Base-by-base conservation (phyloP, 2,113 vertebrate genomes). In the Cyprinodon tularosa region DNA sequence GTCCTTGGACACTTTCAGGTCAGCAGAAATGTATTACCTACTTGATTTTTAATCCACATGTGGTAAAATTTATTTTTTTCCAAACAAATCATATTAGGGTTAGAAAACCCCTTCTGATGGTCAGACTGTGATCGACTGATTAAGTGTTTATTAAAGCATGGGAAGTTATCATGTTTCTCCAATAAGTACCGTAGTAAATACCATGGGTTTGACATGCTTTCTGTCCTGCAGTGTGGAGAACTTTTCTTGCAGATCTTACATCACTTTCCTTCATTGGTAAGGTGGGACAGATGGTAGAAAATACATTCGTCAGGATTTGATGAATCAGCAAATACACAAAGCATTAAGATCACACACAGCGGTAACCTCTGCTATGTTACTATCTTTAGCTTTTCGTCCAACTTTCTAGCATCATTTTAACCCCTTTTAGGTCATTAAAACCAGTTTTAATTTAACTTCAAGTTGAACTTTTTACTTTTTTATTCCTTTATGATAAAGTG, bases 101-200 rank as follows among this genome's bases (percentile, higher is more conserved):
- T 71, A 1, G 71, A 66, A 22, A 40, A 8, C 10, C 45, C 60
- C 40, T 38, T 14, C 15, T 20, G 47, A 71, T 68, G 39, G 57
- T 66, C 44, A 40, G 29, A 12, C 1, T 2, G 8, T 42, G 17
- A 39, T 3, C n/a, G 61, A 39, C 4, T 71, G 81, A 78, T 82
- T 60, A 70, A 39, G 67, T 62, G 73, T 82, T 84, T 77, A 74
- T 84, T 82, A 77, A 29, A 68, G 76, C 45, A 65, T 15, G 48
- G 42, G 37, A 61, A 70, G 7, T 63, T 50, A 7, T 77, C 20
- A 17, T 14, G n/a, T 60, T 66, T 77, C 37, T 76, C 37, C 2
- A 40, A 60, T 15, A 53, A 71, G 62, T n/a, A n/a, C n/a, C n/a
- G n/a, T 64, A 0, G 47, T 45, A 5, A 29, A 36, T 8, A 22